Conservation (phyloP, 2,888 invertebrate species). For the Heliconius cydno region DNA sequence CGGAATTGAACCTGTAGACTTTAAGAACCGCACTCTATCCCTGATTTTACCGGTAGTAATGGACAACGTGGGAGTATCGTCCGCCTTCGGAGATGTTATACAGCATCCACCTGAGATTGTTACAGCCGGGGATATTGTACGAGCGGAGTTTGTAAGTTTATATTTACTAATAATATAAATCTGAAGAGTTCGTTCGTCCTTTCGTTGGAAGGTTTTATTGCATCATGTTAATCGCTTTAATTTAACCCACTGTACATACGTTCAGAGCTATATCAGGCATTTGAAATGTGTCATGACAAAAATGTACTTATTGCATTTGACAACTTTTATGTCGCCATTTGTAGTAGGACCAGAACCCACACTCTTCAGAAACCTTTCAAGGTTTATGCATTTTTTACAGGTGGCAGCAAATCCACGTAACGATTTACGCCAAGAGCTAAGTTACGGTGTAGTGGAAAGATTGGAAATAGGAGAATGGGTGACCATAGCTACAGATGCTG, state of each 20-base stretch:
- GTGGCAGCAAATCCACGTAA: slow-evolving; percentile 89
- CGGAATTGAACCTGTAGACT: slow-evolving; percentile 88
- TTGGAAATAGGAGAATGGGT: slow-evolving; percentile 83
- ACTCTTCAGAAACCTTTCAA: too few species aligned
- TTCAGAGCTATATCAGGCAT: too few species aligned
- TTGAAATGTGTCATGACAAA: too few species aligned
- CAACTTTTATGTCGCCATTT: too few species aligned
- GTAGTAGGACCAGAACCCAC: too few species aligned
- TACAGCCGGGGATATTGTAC: slow-evolving; percentile 86
- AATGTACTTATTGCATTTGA: too few species aligned
- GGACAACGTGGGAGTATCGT: slow-evolving; percentile 86
- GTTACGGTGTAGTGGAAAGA: slow-evolving; percentile 86
- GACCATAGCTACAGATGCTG: slow-evolving; percentile 88
- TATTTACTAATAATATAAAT: neutral
- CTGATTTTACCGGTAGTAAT: slow-evolving; percentile 89
- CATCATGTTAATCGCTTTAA: too few species aligned
- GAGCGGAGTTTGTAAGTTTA: slow-evolving; percentile 88
- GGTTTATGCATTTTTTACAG: slow-evolving; percentile 62
- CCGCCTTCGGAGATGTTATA: slow-evolving; percentile 88
- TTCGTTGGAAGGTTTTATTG: too few species aligned
- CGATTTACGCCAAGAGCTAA: slow-evolving; percentile 86
- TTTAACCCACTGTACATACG: too few species aligned
- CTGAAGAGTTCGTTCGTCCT: neutral
- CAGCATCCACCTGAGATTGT: slow-evolving; percentile 85
- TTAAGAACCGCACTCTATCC: slow-evolving; percentile 87